These are phyloP conservation scores for Charina bottae DNA, from an alignment of 2,113 vertebrate species.

Conservation along the genomic window DNA sequence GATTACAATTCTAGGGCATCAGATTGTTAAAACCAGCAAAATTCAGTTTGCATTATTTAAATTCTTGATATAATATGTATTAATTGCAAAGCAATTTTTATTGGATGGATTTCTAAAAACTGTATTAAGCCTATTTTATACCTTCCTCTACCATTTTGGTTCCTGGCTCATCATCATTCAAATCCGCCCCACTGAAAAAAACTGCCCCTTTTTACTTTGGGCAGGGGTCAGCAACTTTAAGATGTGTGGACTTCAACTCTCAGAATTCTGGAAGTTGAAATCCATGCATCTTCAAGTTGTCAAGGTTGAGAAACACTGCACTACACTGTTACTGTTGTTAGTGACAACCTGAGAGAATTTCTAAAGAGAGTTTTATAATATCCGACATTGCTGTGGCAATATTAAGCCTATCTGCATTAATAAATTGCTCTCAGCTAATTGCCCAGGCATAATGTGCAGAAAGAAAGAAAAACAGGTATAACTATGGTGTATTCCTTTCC, in stretches of 20 bases:
- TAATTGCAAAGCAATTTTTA: neutral
- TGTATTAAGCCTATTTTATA: neutral
- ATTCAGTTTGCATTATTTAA: neutral
- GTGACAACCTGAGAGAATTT: neutral
- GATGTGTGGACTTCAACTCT: neutral
- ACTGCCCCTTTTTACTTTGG: neutral
- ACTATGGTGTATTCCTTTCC: neutral
- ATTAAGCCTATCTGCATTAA: neutral
- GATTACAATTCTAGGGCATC: neutral
- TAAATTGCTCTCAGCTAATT: neutral
- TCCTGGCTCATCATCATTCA: neutral
- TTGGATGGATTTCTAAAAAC: neutral
- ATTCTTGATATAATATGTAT: neutral
- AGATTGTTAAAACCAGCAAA: neutral
- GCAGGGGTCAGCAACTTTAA: neutral
- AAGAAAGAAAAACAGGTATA: neutral
- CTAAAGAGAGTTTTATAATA: neutral
- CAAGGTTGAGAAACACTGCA: neutral
- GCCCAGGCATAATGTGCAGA: neutral
- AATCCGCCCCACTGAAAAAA: neutral
- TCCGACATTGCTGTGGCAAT: neutral
- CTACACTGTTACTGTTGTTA: neutral
- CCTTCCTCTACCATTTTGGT: neutral
- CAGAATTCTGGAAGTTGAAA: neutral
- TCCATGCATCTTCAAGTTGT: neutral